Base-by-base conservation (phyloP, 2,113 vertebrate genomes). In the Festucalex cinctus region DNA sequence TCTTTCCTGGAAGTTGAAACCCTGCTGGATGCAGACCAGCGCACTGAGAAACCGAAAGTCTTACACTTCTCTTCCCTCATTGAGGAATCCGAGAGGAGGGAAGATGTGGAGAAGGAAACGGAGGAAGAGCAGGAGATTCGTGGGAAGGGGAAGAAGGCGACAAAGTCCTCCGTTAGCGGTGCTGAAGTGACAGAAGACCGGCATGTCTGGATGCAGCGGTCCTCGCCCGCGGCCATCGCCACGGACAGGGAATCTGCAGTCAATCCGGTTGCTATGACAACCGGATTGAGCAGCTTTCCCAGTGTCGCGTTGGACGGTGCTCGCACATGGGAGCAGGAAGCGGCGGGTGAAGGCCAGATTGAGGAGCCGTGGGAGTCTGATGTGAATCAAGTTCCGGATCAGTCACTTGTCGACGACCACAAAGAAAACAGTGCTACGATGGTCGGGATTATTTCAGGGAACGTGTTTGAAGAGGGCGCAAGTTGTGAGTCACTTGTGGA, bases 181-280 rank as follows among this genome's bases (percentile, higher is more conserved):
- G 76, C 78, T 76, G 72, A 83, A 59, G 84, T 86, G 86, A 91
- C 84, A 87, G 90, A 93, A n/a, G 91, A 92, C 76, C 78, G 71
- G 20, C 76, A 90, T 86, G 88, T 69, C 69, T 68, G 78, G 86
- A 61, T 69, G 73, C 78, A 75, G 65, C 73, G 70, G 70, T 56
- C 69, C 77, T 72, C 74, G 72, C 63, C 49, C 43, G 54, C 79
- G 62, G 68, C 85, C 66, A 71, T 84, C 53, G 72, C 59, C 51
- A 83, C 80, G 6, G 61, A 51, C 3, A 74, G 78, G 32, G 86
- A 78, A 66, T 69, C 37, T 63, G 74, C 65, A 56, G 64, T 67
- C 63, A 82, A 76, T 71, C 73, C 75, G 0, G 68, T 92, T 58
- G 16, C 88, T 79, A 84, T 82, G 86, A 73, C 85, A 41, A 86